Base-by-base conservation (phyloP, 2,797 vertebrate species). In the Phoeniculus purpureus region DNA sequence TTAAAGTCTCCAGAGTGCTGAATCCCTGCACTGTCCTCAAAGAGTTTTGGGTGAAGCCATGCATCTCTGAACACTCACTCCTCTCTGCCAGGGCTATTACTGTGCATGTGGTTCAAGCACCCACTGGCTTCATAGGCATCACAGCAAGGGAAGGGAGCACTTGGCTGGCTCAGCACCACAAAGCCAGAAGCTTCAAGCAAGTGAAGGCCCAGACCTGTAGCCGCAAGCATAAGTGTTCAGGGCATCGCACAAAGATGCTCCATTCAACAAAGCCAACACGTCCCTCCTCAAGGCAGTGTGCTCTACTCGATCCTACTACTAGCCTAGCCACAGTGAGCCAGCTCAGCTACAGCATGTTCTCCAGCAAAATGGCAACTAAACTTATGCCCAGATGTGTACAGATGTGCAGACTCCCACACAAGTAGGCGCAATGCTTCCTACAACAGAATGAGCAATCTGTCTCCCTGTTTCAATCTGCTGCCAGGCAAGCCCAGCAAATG, bases 321-420 rank as follows among this genome's bases (percentile, higher is more conserved):
- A 37, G 55, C 59, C 29, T 32, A 29, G 48, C 56, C 12, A 25
- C 19, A 18, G 31, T 0, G 5, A 79, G 45, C 25, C 29, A 71
- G 29, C 76, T 51, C 55, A 31, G 70, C 0, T 0, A 12, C 1
- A 48, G 56, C 4, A 0, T 8, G 10, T 16, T 45, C 10, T 54
- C 22, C 26, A 10, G 66, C 77, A 23, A 25, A 12, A 64, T 0
- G 0, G 9, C 8, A 60, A 20, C 2, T 3, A 6, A 23, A 54
- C 0, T 0, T 56, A 1, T 3, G 8, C 16, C 75, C 3, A 3
- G 54, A 13, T 31, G 21, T 0, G 0, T 12, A 4, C 25, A 62
- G 66, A 47, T 9, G 66, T 47, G 66, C 66, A 20, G 29, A 8
- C 31, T 16, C 61, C 68, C 8, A 4, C 1, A 0, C 29, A 48